phyloP scores from a whole-genome alignment of 2,888 invertebrate species.

The Norana najaformis region DNA sequence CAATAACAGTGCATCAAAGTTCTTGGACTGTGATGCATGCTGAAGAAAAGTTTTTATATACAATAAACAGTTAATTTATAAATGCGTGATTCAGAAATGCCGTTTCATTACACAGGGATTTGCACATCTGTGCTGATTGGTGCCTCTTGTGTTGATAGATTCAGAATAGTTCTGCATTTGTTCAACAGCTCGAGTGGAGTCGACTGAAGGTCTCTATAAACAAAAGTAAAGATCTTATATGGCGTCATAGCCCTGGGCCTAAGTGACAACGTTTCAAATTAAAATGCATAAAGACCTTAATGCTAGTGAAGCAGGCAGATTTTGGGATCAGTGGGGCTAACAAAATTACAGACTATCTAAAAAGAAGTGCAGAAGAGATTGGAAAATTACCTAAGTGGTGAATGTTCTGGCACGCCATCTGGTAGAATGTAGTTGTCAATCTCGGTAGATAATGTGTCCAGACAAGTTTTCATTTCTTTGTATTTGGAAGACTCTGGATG shows the following conservation, averaged over 20 bases:
- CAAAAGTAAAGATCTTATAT: not conserved
- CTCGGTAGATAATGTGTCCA: not conserved
- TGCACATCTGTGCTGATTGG: no score
- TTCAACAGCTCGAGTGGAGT: not conserved
- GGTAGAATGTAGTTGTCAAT: not conserved
- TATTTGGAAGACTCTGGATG: not conserved
- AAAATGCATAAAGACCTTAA: no score
- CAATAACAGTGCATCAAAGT: not conserved
- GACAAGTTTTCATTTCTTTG: not conserved
- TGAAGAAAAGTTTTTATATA: not conserved
- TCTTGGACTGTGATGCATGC: no score
- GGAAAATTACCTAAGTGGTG: not conserved
- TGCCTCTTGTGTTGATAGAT: not conserved
- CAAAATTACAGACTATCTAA: no score
- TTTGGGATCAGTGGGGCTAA: not conserved
- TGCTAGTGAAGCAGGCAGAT: no score
- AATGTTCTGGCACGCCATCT: constrained; percentile 1
- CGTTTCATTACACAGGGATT: no score
- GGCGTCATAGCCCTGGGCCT: not conserved
- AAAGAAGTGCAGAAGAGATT: no score
- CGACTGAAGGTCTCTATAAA: not conserved
- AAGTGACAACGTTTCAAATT: not conserved
- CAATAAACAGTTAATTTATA: not conserved
- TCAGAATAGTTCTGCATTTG: not conserved
- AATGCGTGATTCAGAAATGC: not conserved